Evolutionary conservation across 2,888 invertebrate genomes (phyloP).

Genomic region (Miltochrista miniata): DNA sequence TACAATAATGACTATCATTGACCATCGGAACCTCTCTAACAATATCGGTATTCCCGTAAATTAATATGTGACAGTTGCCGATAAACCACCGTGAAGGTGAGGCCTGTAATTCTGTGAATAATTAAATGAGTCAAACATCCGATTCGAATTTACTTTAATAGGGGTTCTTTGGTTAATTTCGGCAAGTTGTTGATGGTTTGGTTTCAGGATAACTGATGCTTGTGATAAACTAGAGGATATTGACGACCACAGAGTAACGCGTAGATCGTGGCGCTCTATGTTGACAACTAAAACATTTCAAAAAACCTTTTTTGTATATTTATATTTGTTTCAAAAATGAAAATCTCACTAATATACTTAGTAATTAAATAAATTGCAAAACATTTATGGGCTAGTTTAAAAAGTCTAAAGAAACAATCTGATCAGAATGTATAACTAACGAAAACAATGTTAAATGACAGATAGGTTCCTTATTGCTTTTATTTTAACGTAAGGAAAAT

Average conservation of each 20-base stretch:
- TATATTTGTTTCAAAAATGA: no score
- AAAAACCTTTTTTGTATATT: no score
- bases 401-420: no score
- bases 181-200: background rate
- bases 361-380: background rate
- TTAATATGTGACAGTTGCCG: conserved; percentile 28
- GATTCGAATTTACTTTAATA: background rate
- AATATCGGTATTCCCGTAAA: conserved; percentile 9
- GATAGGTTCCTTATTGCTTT: no score
- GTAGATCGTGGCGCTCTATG: no score
- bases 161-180: background rate
- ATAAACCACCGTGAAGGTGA: conserved; percentile 15
- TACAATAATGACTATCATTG: conserved; percentile 5
- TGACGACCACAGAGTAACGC: no score
- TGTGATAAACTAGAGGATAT: background rate
- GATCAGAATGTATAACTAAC: no score
- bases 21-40: background rate
- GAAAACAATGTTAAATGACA: no score
- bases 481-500: no score
- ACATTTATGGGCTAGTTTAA: background rate
- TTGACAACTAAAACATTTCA: no score
- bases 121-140: background rate
- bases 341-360: background rate
- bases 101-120: conserved; percentile 13
- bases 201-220: background rate